Percentiles rank a stretch among this genome's conserved stretches.
phyloP scores from a whole-genome alignment of 2,888 invertebrate genomes.

The Eupelmus urozonus region DNA sequence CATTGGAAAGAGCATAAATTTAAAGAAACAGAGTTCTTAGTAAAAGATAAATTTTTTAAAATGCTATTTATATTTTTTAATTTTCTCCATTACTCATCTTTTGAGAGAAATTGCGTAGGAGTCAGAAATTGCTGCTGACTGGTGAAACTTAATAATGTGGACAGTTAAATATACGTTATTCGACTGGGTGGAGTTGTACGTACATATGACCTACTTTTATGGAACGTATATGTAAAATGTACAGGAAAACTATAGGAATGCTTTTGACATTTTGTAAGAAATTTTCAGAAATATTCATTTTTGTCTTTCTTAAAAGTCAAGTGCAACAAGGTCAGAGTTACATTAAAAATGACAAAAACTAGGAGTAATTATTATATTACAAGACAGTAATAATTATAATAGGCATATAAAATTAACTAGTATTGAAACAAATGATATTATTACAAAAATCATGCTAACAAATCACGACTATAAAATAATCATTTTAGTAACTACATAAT shows the following conservation, averaged over 20 bases:
- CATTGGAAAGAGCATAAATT: too few species aligned
- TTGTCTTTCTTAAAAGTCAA: too few species aligned
- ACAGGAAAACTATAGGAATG: neutral
- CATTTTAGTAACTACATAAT: too few species aligned
- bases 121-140: neutral
- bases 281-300: neutral
- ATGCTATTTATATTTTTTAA: neutral
- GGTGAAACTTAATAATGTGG: slow-evolving; percentile 13
- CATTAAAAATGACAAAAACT: too few species aligned
- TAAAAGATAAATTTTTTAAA: neutral
- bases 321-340: too few species aligned
- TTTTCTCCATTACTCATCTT: neutral
- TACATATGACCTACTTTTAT: slow-evolving; percentile 19
- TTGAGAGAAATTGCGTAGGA: neutral
- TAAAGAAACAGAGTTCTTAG: too few species aligned
- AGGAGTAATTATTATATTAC: too few species aligned
- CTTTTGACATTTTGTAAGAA: slow-evolving; percentile 17
- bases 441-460: too few species aligned
- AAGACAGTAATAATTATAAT: too few species aligned
- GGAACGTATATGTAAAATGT: neutral
- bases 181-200: neutral
- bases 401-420: too few species aligned
- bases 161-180: slow-evolving; percentile 23
- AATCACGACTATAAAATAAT: too few species aligned
- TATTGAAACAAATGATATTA: too few species aligned